Evolutionary conservation across 2,888 invertebrate genomes (phyloP).

Genomic region (Drosophila subsilvestris): DNA sequence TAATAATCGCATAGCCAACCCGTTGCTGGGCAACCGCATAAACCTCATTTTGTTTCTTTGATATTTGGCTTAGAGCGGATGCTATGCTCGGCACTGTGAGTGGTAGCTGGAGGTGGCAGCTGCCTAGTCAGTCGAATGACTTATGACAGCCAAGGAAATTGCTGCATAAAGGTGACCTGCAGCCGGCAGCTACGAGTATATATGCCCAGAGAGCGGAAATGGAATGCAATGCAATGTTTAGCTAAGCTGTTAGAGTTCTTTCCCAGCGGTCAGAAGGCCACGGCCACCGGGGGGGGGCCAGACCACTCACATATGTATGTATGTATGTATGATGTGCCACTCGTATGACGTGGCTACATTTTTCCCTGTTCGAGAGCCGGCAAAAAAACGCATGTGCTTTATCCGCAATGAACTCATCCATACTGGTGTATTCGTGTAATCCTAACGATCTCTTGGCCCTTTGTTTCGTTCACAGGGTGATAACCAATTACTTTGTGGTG

Average conservation of each 20-base stretch:
- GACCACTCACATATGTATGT: neutral
- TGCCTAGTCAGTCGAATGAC: slow-evolving; percentile 60
- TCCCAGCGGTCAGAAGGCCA: neutral
- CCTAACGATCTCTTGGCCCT: slow-evolving; percentile 22
- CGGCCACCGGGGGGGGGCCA: neutral
- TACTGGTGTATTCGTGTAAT: neutral
- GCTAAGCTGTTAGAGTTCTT: neutral
- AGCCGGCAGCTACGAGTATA: neutral
- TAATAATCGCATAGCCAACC: neutral
- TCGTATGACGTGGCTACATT: slow-evolving; percentile 4
- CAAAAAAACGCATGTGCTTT: neutral
- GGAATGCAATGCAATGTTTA: slow-evolving; percentile 37
- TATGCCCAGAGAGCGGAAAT: slow-evolving; percentile 32
- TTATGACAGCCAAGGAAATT: slow-evolving; percentile 67
- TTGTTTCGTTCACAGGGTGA: slow-evolving; percentile 86
- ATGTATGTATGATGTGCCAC: slow-evolving; percentile 6
- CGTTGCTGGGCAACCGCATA: neutral
- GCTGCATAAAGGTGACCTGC: slow-evolving; percentile 50
- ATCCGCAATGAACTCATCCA: neutral
- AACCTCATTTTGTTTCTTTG: neutral
- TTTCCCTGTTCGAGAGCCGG: neutral
- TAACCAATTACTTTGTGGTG: slow-evolving; percentile 98
- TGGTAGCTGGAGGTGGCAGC: slow-evolving; percentile 45
- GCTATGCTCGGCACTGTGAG: neutral
- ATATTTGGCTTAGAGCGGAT: neutral